Percentiles rank a stretch among this genome's conserved stretches.
Evolutionary conservation across 2,113 vertebrate genomes (phyloP).

Genomic region (Podarcis cretensis): DNA sequence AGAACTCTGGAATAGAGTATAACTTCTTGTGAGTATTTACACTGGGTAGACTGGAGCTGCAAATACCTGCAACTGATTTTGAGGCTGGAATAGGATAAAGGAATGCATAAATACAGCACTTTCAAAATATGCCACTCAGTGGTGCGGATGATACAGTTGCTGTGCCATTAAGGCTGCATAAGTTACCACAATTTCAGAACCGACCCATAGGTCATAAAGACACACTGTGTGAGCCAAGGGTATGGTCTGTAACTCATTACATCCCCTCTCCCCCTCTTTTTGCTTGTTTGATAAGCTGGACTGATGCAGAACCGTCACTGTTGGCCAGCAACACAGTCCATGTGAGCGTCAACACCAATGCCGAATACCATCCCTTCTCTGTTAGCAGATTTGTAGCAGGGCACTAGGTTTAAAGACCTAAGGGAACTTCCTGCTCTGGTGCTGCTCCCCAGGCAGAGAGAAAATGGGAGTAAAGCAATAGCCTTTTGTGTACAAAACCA

Average conservation of each 20-base stretch:
- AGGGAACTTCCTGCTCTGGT: background rate
- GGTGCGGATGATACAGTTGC: conserved; percentile 26
- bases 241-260: conserved; percentile 32
- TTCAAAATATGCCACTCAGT: background rate
- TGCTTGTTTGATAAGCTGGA: background rate
- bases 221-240: conserved; percentile 42
- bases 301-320: conserved; percentile 17
- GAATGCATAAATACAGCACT: conserved; percentile 29
- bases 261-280: conserved; percentile 21
- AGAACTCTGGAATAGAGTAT: conserved; percentile 37
- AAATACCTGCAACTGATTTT: conserved; percentile 36
- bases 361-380: background rate
- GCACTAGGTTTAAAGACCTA: background rate
- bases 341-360: background rate
- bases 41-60: conserved; percentile 29
- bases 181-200: conserved; percentile 52
- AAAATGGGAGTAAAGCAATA: background rate
- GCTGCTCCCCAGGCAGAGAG: background rate
- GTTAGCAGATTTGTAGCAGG: background rate
- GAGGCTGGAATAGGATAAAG: conserved; percentile 7
- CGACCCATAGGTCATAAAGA: conserved; percentile 36
- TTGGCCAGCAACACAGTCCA: background rate
- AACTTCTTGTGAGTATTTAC: conserved; percentile 45
- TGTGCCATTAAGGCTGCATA: conserved; percentile 42
- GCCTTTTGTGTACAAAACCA: background rate